phyloP scores from a whole-genome alignment of 2,113 vertebrate species.

The Turdus rufiventris region DNA sequence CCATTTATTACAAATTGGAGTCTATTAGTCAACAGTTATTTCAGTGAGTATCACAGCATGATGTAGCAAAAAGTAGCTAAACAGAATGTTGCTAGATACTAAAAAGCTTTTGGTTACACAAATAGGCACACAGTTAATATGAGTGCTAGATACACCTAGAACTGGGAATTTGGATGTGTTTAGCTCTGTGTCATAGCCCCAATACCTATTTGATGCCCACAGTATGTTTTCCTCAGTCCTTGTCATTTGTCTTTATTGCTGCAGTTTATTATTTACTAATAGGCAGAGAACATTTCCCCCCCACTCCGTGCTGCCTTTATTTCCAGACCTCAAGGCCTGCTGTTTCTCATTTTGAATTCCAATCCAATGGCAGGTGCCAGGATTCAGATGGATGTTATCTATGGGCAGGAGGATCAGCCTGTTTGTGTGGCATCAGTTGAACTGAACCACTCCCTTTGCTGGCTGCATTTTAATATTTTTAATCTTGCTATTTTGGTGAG shows the following conservation, averaged over 20 bases:
- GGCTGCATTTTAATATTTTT: slow-evolving; percentile 49
- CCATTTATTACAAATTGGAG: background rate
- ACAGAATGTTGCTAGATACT: background rate
- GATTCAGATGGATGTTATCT: slow-evolving; percentile 40
- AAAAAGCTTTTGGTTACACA: background rate
- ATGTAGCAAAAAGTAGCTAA: background rate
- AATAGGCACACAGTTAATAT: background rate
- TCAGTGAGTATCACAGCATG: background rate
- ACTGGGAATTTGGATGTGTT: background rate
- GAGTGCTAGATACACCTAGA: background rate
- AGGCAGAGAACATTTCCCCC: slow-evolving; percentile 3
- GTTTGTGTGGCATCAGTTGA: background rate
- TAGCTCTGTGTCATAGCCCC: background rate
- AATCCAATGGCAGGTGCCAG: slow-evolving; percentile 31
- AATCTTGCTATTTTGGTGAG: slow-evolving; percentile 56
- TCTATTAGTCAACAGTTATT: background rate
- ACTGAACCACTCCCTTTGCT: background rate
- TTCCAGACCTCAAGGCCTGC: slow-evolving; percentile 38
- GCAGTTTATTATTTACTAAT: slow-evolving; percentile 53
- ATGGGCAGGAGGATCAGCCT: background rate
- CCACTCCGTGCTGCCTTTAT: background rate
- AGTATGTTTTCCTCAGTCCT: background rate
- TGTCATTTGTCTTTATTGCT: slow-evolving; percentile 17
- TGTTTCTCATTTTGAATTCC: slow-evolving; percentile 56
- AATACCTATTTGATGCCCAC: background rate